Conservation (phyloP, 1,140 invertebrate genomes). For the Gonatopus flavifemur region DNA sequence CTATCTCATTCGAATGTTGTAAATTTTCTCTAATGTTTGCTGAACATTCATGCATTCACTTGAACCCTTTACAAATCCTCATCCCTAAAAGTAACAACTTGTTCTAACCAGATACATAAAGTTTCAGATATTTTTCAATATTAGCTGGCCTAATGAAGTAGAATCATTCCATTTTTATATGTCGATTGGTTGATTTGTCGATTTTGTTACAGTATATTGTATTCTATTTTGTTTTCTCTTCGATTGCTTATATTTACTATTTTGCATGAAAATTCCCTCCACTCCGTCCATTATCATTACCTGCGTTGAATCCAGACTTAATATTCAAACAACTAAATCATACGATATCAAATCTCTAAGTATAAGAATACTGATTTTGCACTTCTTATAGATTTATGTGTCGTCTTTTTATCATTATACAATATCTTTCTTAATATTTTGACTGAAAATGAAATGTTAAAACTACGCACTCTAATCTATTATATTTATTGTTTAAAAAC, state of each 20-base stretch:
- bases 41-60: slow-evolving; percentile 2
- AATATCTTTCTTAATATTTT: too few species aligned
- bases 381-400: too few species aligned
- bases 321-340: too few species aligned
- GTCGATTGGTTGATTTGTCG: slow-evolving; percentile 11
- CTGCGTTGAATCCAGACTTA: slow-evolving; percentile 31
- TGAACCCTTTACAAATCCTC: background rate
- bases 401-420: too few species aligned
- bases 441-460: too few species aligned
- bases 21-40: background rate
- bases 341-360: too few species aligned
- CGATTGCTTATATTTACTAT: slow-evolving; percentile 2
- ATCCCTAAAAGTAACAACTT: too few species aligned
- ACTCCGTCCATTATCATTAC: slow-evolving; percentile 29
- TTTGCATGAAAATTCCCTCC: slow-evolving; percentile 21
- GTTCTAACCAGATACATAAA: background rate
- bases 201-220: slow-evolving; percentile 5
- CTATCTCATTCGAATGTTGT: slow-evolving; percentile 3
- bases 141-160: slow-evolving; percentile 1
- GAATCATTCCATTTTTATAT: background rate
- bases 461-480: too few species aligned
- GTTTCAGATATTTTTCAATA: slow-evolving; percentile 7
- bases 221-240: slow-evolving; percentile 1
- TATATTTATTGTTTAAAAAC: too few species aligned
- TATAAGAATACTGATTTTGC: too few species aligned